Percentiles rank a stretch among this genome's conserved stretches.
Evolutionary conservation across 2,113 vertebrate genomes (phyloP).

Genomic region (Solea solea): DNA sequence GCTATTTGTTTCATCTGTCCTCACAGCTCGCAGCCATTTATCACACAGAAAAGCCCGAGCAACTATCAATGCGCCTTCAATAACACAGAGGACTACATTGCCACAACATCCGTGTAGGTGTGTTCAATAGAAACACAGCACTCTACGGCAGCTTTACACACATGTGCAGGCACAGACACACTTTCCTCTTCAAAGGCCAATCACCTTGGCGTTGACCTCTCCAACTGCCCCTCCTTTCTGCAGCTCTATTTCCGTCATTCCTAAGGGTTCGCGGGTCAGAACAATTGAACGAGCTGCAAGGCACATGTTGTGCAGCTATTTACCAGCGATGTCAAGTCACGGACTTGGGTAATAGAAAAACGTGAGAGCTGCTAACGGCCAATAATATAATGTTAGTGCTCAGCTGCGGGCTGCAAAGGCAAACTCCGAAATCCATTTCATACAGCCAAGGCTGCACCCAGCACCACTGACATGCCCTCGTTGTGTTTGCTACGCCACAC

Average conservation of each 20-base stretch:
- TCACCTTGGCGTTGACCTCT: conserved; percentile 50
- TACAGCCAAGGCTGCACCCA: conserved; percentile 22
- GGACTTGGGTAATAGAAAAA: conserved; percentile 58
- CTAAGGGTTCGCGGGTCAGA: conserved; percentile 42
- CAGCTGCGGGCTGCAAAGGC: conserved; percentile 54
- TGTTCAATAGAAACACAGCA: too few relatives aligned
- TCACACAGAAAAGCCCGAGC: conserved; percentile 50
- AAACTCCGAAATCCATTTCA: conserved; percentile 60
- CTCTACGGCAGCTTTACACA: neutral
- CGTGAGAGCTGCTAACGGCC: conserved; percentile 51
- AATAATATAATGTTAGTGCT: conserved; percentile 52
- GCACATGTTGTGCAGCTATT: conserved; percentile 55
- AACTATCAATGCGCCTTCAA: conserved; percentile 51
- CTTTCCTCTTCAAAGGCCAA: conserved; percentile 5
- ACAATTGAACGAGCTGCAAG: conserved; percentile 47
- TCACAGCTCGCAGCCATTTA: conserved; percentile 46
- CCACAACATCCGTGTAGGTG: conserved; percentile 12
- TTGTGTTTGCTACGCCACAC: conserved; percentile 44
- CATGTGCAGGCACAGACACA: neutral
- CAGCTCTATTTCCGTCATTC: conserved; percentile 22
- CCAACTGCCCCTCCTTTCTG: conserved; percentile 3
- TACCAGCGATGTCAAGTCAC: conserved; percentile 60
- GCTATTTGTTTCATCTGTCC: conserved; percentile 61
- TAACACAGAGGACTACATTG: conserved; percentile 34
- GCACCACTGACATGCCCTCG: conserved; percentile 20